These are phyloP conservation scores for Cyrtodaria siliqua DNA, from an alignment of 2,888 invertebrate species.

Conservation along the genomic window DNA sequence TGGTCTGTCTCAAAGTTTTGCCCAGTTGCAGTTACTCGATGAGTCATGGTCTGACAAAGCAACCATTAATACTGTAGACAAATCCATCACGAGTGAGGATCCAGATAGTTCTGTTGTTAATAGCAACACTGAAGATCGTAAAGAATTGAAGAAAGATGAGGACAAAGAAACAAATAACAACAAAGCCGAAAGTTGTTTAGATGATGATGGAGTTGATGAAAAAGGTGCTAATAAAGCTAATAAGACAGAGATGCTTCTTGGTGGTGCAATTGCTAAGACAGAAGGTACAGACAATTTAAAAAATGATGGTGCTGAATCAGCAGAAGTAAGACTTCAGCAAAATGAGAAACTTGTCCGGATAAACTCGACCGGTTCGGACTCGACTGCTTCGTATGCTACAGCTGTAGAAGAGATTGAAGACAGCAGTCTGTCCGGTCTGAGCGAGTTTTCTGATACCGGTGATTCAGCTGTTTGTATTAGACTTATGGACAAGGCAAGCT, in stretches of 20 bases:
- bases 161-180: constrained; percentile 33
- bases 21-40: constrained; percentile 59
- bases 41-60: constrained; percentile 57
- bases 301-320: constrained; percentile 6
- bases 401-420: constrained; percentile 26
- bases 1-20: constrained; percentile 62
- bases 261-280: constrained; percentile 8
- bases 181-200: background rate
- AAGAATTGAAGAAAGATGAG: background rate
- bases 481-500: constrained; percentile 12
- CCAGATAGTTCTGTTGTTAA: background rate
- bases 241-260: background rate
- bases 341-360: constrained; percentile 10
- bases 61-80: constrained; percentile 14
- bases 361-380: constrained; percentile 43
- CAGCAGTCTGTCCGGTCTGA: constrained; percentile 1
- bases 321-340: background rate
- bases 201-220: constrained; percentile 1
- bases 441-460: constrained; percentile 13
- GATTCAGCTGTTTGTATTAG: constrained; percentile 23
- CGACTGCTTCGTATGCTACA: constrained; percentile 35
- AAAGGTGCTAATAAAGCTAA: background rate
- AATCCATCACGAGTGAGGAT: constrained; percentile 1
- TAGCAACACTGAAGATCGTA: too few species aligned
- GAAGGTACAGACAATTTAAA: constrained; percentile 6